These are phyloP conservation scores for Chaenodraco wilsoni DNA, from an alignment of 2,797 vertebrate species.

Conservation along the genomic window DNA sequence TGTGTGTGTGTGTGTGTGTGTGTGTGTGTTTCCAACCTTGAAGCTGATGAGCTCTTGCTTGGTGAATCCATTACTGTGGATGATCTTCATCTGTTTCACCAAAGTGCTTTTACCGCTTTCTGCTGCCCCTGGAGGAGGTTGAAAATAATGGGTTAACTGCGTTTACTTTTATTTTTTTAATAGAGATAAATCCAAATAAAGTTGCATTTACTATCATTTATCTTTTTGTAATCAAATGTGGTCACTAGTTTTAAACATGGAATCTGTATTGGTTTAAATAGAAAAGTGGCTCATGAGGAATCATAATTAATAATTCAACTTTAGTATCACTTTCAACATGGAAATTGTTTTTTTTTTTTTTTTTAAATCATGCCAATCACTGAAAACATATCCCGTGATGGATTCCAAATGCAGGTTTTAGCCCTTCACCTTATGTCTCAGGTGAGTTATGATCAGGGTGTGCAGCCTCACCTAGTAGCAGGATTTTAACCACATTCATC, in stretches of 20 bases:
- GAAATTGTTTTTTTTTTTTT: too few species aligned
- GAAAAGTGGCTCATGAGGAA: not conserved
- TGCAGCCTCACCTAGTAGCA: constrained; percentile 79
- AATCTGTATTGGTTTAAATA: not conserved
- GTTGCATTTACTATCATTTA: not conserved
- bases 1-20: constrained; percentile 36
- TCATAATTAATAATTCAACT: too few species aligned
- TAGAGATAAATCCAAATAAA: not conserved
- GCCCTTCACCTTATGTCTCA: not conserved
- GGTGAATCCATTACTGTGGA: constrained; percentile 86
- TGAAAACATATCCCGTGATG: not conserved
- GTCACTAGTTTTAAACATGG: not conserved
- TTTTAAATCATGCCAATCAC: not conserved
- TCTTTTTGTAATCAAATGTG: too few species aligned
- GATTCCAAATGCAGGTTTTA: not conserved
- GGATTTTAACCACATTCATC: constrained; percentile 84
- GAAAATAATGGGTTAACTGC: not conserved
- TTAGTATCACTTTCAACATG: not conserved
- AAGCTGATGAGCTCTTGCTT: constrained; percentile 83
- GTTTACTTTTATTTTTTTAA: not conserved
- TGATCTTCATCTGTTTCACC: constrained; percentile 89
- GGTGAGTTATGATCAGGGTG: not conserved
- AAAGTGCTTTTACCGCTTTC: constrained; percentile 87
- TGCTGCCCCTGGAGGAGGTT: constrained; percentile 77
- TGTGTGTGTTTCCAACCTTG: constrained; percentile 75